Evolutionary conservation across 2,888 invertebrate genomes (phyloP).

Genomic region (Apodemia duryi): DNA sequence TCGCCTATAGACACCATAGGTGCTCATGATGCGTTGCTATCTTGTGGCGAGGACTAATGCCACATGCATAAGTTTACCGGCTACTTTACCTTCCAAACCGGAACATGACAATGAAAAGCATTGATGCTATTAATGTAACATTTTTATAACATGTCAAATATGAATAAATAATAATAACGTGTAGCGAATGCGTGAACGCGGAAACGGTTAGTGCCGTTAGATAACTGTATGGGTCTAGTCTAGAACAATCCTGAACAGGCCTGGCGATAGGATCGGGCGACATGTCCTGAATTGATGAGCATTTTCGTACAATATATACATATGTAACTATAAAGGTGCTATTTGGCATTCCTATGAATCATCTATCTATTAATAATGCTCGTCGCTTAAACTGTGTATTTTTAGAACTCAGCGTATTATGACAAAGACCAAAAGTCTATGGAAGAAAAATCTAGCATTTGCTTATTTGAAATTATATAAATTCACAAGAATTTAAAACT

Average conservation of each 20-base stretch:
- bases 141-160: constrained; percentile 28
- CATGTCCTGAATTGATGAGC: constrained; percentile 66
- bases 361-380: not conserved
- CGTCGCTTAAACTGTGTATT: not conserved
- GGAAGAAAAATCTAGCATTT: no score
- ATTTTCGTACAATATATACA: constrained; percentile 31
- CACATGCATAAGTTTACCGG: no score
- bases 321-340: not conserved
- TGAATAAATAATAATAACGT: constrained; percentile 47
- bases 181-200: constrained; percentile 60
- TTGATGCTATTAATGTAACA: not conserved
- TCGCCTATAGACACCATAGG: no score
- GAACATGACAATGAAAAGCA: no score
- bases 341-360: constrained; percentile 1
- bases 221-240: constrained; percentile 70
- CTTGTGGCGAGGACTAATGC: no score
- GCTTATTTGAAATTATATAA: no score
- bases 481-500: no score
- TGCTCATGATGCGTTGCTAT: no score
- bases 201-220: constrained; percentile 71
- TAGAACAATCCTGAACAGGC: constrained; percentile 69
- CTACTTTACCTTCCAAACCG: no score
- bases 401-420: not conserved
- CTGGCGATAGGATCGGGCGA: constrained; percentile 57
- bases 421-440: no score